Base-by-base conservation (phyloP, 1,140 invertebrate species). In the Platyscapa corneri region DNA sequence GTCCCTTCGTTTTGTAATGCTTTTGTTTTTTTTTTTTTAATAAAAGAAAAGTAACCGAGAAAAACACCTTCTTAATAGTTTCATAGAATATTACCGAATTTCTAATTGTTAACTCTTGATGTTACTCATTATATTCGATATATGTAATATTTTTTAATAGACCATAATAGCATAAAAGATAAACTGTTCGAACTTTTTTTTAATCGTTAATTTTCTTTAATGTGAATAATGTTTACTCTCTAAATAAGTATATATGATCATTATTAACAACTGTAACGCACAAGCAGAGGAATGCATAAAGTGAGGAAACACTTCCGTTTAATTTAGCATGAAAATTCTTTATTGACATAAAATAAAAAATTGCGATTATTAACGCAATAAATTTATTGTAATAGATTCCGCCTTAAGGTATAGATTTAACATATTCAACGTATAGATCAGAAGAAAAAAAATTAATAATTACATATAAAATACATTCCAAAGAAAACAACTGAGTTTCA, bases 301-400 rank as follows among this genome's bases (percentile, higher is more conserved):
- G 5, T 27, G 37, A 39, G 70, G 70, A 39, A 42, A 42, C 7
- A 39, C 70, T 74, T 74, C 70, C 70, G 70, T 60, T 60, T 60
- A 27, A 27, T 74, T 74, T 27, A 20, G n/a, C 39, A 74, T 20
- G 37, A 74, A 23, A 74, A 42, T 74, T 23, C 37, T 74, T 74
- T 74, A 74, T 74, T 23, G n/a, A 74, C 23, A 10, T 37, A 74
- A 74, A 42, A 74, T 74, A 27, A 74, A 74, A 74, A 74, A 23
- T 74, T 42, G 37, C 27, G 6, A 74, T 74, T 74, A 74, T 6
- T 12, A 37, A 74, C 70, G 3, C n/a, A 74, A 32, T 74, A 74
- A 27, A 74, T 74, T 10, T n/a, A n/a, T n/a, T n/a, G n/a, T n/a
- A n/a, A n/a, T n/a, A n/a, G n/a, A n/a, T n/a, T n/a, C n/a, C n/a